phyloP scores from a whole-genome alignment of 2,797 vertebrate genomes.

The Coregonus suidteri region DNA sequence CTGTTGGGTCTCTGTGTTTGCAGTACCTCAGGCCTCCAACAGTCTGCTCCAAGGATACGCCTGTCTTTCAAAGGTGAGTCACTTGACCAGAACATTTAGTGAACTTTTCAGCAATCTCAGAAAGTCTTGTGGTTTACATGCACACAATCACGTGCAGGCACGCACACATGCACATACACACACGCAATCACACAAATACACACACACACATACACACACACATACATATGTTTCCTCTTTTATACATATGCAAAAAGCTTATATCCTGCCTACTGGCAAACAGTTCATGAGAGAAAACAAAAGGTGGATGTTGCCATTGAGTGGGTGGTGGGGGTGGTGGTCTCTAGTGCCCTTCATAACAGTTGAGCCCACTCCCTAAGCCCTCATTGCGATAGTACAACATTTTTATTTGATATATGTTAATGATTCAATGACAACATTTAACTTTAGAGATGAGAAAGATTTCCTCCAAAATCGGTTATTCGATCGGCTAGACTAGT shows the following conservation, averaged over 20 bases:
- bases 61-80: slow-evolving; percentile 81
- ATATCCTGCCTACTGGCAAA: slow-evolving; percentile 73
- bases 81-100: slow-evolving; percentile 15
- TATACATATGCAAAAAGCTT: slow-evolving; percentile 52
- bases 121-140: background rate
- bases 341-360: slow-evolving; percentile 49
- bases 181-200: background rate
- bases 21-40: slow-evolving; percentile 69
- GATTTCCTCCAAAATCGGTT: background rate
- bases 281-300: slow-evolving; percentile 70
- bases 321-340: slow-evolving; percentile 34
- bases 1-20: slow-evolving; percentile 75
- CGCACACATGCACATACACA: slow-evolving; percentile 3
- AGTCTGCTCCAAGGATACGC: slow-evolving; percentile 75
- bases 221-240: slow-evolving; percentile 56
- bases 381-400: background rate
- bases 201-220: slow-evolving; percentile 5
- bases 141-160: background rate
- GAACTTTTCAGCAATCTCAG: background rate
- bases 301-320: slow-evolving; percentile 75
- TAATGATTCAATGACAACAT: background rate
- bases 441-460: background rate
- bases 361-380: slow-evolving; percentile 60
- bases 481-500: background rate
- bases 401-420: background rate